These are phyloP conservation scores for Caenorhabditis sinica DNA, from an alignment of 2,888 invertebrate species.

Conservation along the genomic window DNA sequence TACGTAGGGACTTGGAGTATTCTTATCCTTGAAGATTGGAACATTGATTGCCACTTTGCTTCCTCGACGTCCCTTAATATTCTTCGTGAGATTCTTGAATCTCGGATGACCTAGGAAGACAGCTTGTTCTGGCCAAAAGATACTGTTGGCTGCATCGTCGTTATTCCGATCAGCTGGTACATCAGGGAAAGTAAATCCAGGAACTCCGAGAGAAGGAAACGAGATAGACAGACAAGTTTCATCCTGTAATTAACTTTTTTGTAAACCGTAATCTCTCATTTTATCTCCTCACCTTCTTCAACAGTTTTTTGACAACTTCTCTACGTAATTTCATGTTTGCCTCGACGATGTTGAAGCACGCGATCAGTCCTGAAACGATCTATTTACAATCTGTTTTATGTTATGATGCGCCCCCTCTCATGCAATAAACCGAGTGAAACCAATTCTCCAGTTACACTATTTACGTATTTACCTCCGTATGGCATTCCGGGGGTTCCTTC, in stretches of 20 bases:
- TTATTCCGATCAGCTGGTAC: slow-evolving; percentile 88
- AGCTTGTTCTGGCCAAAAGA: slow-evolving; percentile 95
- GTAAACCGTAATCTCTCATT: neutral
- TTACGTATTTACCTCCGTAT: slow-evolving; percentile 78
- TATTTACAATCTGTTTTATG: slow-evolving; percentile 20
- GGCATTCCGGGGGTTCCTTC: slow-evolving; percentile 93
- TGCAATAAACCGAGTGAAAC: slow-evolving; percentile 15
- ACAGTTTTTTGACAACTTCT: slow-evolving; percentile 87
- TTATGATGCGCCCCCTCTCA: neutral
- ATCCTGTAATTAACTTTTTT: slow-evolving; percentile 84
- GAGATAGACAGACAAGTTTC: slow-evolving; percentile 94
- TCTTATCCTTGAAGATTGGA: slow-evolving; percentile 91
- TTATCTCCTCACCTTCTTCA: slow-evolving; percentile 74
- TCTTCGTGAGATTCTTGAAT: slow-evolving; percentile 90
- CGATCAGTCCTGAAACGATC: slow-evolving; percentile 87
- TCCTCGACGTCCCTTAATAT: slow-evolving; percentile 93
- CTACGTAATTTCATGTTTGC: slow-evolving; percentile 92
- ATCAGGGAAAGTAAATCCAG: slow-evolving; percentile 92
- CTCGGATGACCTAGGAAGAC: slow-evolving; percentile 95
- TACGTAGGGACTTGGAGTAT: slow-evolving; percentile 89
- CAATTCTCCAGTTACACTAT: no score
- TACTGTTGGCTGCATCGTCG: slow-evolving; percentile 89
- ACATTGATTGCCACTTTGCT: slow-evolving; percentile 97
- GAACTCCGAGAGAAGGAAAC: slow-evolving; percentile 93
- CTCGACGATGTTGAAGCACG: slow-evolving; percentile 98